Evolutionary conservation across 2,797 vertebrate species (phyloP).

Genomic region (Acropternis orthonyx): DNA sequence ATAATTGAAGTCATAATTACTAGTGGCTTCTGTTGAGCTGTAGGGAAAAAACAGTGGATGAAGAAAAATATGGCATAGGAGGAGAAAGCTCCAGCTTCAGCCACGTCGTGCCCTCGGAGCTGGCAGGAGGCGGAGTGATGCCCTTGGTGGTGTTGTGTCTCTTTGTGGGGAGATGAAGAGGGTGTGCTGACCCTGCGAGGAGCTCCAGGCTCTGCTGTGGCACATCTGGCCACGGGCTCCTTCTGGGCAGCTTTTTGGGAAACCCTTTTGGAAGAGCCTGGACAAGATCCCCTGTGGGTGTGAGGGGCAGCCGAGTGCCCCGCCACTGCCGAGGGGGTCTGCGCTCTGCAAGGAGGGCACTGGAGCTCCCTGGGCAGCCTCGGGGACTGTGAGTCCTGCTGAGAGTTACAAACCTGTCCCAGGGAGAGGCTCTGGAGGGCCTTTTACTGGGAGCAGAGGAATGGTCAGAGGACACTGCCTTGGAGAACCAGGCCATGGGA

Average conservation of each 20-base stretch:
- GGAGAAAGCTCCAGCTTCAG: background rate
- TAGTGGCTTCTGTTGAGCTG: slow-evolving; percentile 48
- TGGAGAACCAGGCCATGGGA: background rate
- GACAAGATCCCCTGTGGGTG: background rate
- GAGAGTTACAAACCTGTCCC: background rate
- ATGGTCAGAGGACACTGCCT: background rate
- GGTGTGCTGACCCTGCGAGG: background rate
- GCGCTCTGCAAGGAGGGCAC: background rate
- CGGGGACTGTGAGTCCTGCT: background rate
- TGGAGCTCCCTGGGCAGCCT: background rate
- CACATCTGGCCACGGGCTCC: background rate
- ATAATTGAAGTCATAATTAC: slow-evolving; percentile 65
- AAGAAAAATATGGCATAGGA: slow-evolving; percentile 24
- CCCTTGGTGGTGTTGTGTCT: background rate
- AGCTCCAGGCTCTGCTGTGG: too few relatives aligned
- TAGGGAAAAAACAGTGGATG: slow-evolving; percentile 6
- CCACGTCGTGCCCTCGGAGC: slow-evolving; percentile 5
- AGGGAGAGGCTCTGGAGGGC: background rate
- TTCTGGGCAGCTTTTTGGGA: background rate
- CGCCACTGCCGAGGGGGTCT: too few relatives aligned
- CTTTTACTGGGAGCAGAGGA: background rate
- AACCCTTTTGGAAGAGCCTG: background rate
- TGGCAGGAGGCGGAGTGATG: background rate
- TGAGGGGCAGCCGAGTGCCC: background rate
- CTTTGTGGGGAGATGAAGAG: background rate